Evolutionary conservation across 2,797 vertebrate species (phyloP).

Genomic region (Sebastes dallii): DNA sequence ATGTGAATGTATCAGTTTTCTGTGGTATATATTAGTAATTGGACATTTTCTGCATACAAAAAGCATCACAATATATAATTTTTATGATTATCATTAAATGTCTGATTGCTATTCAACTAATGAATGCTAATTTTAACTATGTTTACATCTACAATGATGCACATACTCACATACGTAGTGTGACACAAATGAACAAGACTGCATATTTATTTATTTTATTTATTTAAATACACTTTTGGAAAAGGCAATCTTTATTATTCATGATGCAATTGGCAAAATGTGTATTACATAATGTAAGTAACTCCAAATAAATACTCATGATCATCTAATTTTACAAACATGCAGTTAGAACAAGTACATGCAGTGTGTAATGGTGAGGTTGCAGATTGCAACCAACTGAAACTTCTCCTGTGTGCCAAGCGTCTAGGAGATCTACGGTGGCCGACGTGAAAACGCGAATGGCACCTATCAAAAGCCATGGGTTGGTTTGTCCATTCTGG

Average conservation of each 20-base stretch:
- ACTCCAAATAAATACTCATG: background rate
- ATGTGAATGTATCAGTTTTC: background rate
- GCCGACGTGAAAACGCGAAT: no score
- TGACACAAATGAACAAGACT: background rate
- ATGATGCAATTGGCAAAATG: background rate
- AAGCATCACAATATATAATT: background rate
- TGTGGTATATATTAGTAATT: background rate
- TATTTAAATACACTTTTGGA: background rate
- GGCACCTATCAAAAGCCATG: no score
- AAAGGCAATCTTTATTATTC: background rate
- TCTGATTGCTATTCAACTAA: background rate
- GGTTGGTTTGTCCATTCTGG: no score
- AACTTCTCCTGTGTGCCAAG: no score
- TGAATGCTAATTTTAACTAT: background rate
- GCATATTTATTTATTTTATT: background rate
- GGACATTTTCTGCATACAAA: background rate
- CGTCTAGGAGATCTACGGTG: no score
- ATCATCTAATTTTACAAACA: background rate
- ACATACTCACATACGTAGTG: background rate
- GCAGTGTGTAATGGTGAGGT: no score
- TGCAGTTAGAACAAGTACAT: no score
- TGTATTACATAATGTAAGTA: background rate
- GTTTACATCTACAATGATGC: background rate
- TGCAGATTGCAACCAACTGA: no score
- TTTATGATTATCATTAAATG: background rate